Percentiles rank a stretch among this genome's conserved stretches.
Conservation (phyloP, 2,113 vertebrate species). For the Poecile atricapillus region DNA sequence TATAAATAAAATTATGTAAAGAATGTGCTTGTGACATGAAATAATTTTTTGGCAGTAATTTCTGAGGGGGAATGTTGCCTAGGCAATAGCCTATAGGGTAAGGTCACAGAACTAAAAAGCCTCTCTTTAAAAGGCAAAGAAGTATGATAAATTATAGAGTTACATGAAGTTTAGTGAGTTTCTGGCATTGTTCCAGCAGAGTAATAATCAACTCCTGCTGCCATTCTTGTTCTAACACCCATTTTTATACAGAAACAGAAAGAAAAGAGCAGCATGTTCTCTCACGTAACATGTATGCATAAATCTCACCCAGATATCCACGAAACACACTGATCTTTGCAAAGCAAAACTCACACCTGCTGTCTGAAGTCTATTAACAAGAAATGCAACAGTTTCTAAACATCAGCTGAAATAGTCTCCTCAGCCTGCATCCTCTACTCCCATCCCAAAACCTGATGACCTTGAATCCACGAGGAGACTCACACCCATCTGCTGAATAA, state of each 20-base stretch:
- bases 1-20: conserved; percentile 26
- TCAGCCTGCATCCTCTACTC: not conserved
- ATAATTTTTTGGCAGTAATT: not conserved
- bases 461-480: not conserved
- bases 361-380: not conserved
- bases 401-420: not conserved
- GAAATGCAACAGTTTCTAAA: not conserved
- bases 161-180: not conserved
- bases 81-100: not conserved
- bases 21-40: not conserved
- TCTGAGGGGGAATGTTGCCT: not conserved
- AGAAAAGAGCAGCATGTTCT: not conserved
- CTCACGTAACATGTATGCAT: accelerated
- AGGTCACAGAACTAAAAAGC: not conserved
- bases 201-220: not conserved
- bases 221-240: not conserved
- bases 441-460: not conserved
- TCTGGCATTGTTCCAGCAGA: not conserved
- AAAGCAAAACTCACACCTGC: not conserved
- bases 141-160: not conserved
- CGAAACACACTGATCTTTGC: not conserved
- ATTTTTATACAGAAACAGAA: not conserved
- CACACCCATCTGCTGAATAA: not conserved
- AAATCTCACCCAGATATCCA: not conserved
- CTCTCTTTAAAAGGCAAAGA: not conserved